Conservation (phyloP, 2,113 vertebrate genomes). For the Lamprologus callipterus region DNA sequence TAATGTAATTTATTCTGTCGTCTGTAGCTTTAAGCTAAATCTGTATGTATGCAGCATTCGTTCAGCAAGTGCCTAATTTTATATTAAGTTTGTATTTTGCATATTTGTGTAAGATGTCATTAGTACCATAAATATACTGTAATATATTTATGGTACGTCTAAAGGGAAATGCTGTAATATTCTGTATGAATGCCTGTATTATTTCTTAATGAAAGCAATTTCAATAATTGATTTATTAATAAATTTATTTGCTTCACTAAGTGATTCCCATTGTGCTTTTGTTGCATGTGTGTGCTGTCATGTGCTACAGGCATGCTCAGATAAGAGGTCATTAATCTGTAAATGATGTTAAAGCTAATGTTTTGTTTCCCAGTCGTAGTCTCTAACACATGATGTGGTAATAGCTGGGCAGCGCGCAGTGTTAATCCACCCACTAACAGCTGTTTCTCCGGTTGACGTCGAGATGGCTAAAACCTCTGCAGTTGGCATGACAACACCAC, state of each 20-base stretch:
- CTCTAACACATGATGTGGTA: background rate
- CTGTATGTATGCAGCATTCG: background rate
- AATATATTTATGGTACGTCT: background rate
- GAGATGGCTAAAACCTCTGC: background rate
- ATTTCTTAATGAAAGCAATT: background rate
- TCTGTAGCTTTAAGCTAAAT: background rate
- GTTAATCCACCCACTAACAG: conserved; percentile 30
- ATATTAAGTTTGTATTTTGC: conserved; percentile 53
- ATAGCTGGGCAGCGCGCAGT: background rate
- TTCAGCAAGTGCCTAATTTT: conserved; percentile 68
- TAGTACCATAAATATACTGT: conserved; percentile 3
- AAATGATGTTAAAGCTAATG: background rate
- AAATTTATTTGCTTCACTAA: conserved; percentile 43
- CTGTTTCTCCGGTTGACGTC: conserved; percentile 5
- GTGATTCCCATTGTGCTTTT: background rate
- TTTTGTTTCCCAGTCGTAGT: background rate
- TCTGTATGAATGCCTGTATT: conserved; percentile 14
- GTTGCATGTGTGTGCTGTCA: background rate
- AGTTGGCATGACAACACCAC: conserved; percentile 15
- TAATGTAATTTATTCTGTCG: conserved; percentile 20
- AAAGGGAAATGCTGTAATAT: conserved; percentile 28
- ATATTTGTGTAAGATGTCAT: conserved; percentile 49
- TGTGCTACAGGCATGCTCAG: background rate
- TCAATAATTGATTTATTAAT: conserved; percentile 51
- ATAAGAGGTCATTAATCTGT: background rate